A percentile compares a stretch with the other conserved stretches of the same genome.
Conservation (phyloP, 2,888 invertebrate species). For the Julus scandinavius region DNA sequence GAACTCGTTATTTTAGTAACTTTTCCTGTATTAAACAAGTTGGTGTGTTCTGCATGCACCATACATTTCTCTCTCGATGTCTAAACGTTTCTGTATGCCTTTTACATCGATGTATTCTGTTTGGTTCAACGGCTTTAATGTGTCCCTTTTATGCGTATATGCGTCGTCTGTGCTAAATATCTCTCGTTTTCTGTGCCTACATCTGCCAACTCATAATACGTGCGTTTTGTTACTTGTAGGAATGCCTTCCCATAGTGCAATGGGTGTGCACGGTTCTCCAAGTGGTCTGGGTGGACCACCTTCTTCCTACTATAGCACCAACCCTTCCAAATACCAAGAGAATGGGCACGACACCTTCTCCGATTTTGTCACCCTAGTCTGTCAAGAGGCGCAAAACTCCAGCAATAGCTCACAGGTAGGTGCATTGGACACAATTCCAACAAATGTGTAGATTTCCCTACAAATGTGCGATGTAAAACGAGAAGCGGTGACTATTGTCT, state of each 20-base stretch:
- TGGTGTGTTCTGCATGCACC: not conserved
- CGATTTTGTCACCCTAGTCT: slow-evolving; percentile 96
- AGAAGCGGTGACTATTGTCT: slow-evolving; percentile 55
- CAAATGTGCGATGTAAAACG: not conserved
- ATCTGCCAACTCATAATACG: not conserved
- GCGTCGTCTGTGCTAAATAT: slow-evolving; percentile 11
- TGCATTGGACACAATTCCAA: not conserved
- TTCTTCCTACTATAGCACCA: slow-evolving; percentile 59
- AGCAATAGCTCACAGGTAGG: slow-evolving; percentile 64
- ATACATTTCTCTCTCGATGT: not conserved
- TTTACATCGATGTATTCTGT: not conserved
- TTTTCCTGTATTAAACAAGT: not conserved
- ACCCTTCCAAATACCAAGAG: slow-evolving; percentile 78
- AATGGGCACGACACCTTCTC: slow-evolving; percentile 87
- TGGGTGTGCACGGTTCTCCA: slow-evolving; percentile 55
- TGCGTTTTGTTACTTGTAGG: slow-evolving; percentile 54
- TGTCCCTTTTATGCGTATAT: slow-evolving; percentile 27
- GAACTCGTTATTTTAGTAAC: not conserved
- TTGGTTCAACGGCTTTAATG: not conserved
- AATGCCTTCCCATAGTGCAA: slow-evolving; percentile 57
- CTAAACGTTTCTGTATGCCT: not conserved
- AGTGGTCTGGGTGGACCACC: slow-evolving; percentile 56
- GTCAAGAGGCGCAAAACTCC: slow-evolving; percentile 88
- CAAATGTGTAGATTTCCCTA: not conserved
- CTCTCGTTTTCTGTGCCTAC: not conserved